phyloP scores from a whole-genome alignment of 2,888 invertebrate genomes.

The Boloria euphrosyne region DNA sequence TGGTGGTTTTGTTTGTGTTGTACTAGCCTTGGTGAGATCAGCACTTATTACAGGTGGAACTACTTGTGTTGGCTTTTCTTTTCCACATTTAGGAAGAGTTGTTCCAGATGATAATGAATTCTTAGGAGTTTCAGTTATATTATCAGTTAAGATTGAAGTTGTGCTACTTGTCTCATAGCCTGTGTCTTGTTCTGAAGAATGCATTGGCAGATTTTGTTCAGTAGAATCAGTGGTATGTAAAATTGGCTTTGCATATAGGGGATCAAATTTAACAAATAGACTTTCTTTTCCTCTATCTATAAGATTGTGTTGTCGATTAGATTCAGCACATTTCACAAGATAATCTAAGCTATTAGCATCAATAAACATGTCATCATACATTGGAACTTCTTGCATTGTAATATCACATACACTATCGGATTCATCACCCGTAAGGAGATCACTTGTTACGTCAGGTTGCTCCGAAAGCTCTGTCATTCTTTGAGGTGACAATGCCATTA shows the following conservation, averaged over 20 bases:
- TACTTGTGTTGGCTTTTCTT: constrained; percentile 72
- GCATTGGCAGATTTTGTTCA: constrained; percentile 51
- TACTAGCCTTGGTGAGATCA: constrained; percentile 51
- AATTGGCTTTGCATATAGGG: constrained; percentile 66
- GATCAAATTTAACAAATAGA: constrained; percentile 85
- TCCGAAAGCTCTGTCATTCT: constrained; percentile 48
- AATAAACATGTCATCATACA: constrained; percentile 73
- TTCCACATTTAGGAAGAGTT: constrained; percentile 47
- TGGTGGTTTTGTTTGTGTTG: constrained; percentile 49
- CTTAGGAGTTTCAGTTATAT: constrained; percentile 54
- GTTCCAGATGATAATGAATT: constrained; percentile 59
- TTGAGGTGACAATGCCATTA: constrained; percentile 69
- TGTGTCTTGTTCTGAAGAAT: constrained; percentile 62
- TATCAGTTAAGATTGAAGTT: constrained; percentile 61
- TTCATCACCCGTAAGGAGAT: constrained; percentile 68
- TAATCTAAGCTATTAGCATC: constrained; percentile 83
- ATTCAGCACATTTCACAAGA: constrained; percentile 73
- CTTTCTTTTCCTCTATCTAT: constrained; percentile 82
- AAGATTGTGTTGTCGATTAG: constrained; percentile 58
- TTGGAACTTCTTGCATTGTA: constrained; percentile 68
- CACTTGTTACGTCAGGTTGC: constrained; percentile 57
- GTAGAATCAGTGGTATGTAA: constrained; percentile 45
- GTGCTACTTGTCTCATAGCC: constrained; percentile 75
- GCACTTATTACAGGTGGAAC: constrained; percentile 69
- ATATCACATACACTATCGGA: constrained; percentile 71